Conservation (phyloP, 2,113 vertebrate genomes). For the Aspiorhynchus laticeps region DNA sequence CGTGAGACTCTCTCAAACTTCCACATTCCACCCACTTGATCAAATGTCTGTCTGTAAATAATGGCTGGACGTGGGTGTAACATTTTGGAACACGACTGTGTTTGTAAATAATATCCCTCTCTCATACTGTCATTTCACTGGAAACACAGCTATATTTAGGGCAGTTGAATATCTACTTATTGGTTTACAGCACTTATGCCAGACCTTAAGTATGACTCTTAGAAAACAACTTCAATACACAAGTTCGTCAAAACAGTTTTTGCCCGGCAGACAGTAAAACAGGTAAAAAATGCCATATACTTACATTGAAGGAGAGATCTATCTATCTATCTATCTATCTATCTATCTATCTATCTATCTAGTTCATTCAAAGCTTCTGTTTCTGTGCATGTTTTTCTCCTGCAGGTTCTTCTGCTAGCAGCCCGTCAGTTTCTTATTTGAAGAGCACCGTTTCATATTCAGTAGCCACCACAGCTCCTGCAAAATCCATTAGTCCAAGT, state of each 20-base stretch:
- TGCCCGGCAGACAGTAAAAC: background rate
- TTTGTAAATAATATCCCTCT: slow-evolving; percentile 51
- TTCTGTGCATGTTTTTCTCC: background rate
- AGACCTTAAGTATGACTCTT: background rate
- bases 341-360: background rate
- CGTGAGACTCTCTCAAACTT: background rate
- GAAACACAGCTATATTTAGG: slow-evolving; percentile 49
- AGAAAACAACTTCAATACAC: slow-evolving; percentile 5
- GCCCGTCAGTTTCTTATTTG: background rate
- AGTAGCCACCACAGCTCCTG: background rate
- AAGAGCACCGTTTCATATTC: slow-evolving; percentile 37
- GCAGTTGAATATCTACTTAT: slow-evolving; percentile 25
- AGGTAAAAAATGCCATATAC: background rate
- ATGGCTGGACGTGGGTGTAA: background rate
- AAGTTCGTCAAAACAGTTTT: background rate
- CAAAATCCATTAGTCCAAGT: slow-evolving; percentile 36
- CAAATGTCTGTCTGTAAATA: background rate
- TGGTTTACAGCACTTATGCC: slow-evolving; percentile 1
- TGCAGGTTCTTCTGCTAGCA: slow-evolving; percentile 23
- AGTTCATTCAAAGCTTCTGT: background rate
- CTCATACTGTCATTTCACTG: slow-evolving; percentile 6
- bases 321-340: background rate
- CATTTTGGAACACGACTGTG: slow-evolving; percentile 5
- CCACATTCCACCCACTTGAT: slow-evolving; percentile 21
- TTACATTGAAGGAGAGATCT: background rate